A percentile compares a stretch with the other conserved stretches of the same genome.
Evolutionary conservation across 2,888 invertebrate species (phyloP).

Genomic region (Bibio marci): DNA sequence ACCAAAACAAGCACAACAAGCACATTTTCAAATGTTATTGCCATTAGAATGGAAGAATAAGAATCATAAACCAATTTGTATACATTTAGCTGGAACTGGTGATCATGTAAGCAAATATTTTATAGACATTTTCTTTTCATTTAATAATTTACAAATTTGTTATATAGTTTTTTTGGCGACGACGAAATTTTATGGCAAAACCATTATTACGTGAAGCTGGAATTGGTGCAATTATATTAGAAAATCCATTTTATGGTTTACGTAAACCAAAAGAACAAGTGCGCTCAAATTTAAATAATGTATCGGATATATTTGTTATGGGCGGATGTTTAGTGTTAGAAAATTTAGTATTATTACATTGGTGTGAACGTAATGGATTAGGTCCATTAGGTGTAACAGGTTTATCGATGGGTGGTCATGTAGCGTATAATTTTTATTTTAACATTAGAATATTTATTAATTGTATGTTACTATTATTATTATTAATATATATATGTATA

Average conservation of each 20-base stretch:
- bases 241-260: slow-evolving; percentile 90
- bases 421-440: slow-evolving; percentile 46
- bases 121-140: slow-evolving; percentile 5
- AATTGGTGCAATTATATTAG: slow-evolving; percentile 83
- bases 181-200: slow-evolving; percentile 77
- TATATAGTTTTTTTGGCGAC: slow-evolving; percentile 72
- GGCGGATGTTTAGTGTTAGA: slow-evolving; percentile 92
- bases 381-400: slow-evolving; percentile 91
- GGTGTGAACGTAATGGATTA: slow-evolving; percentile 81
- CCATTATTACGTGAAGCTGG: slow-evolving; percentile 78
- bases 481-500: slow-evolving; percentile 6
- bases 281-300: slow-evolving; percentile 86
- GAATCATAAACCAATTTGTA: slow-evolving; percentile 63
- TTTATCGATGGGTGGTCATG: slow-evolving; percentile 96
- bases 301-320: slow-evolving; percentile 98
- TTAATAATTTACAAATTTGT: slow-evolving; percentile 7
- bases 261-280: slow-evolving; percentile 76
- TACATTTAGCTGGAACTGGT: slow-evolving; percentile 94
- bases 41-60: slow-evolving; percentile 62
- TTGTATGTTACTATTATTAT: slow-evolving; percentile 1
- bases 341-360: slow-evolving; percentile 77
- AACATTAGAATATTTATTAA: slow-evolving; percentile 2
- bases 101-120: slow-evolving; percentile 63
- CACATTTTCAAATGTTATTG: slow-evolving; percentile 69
- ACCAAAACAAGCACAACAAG: slow-evolving; percentile 63